A percentile compares a stretch with the other conserved stretches of the same genome.
These are phyloP conservation scores for Diceros bicornis DNA, from an alignment of 2,797 vertebrate genomes.

Conservation along the genomic window DNA sequence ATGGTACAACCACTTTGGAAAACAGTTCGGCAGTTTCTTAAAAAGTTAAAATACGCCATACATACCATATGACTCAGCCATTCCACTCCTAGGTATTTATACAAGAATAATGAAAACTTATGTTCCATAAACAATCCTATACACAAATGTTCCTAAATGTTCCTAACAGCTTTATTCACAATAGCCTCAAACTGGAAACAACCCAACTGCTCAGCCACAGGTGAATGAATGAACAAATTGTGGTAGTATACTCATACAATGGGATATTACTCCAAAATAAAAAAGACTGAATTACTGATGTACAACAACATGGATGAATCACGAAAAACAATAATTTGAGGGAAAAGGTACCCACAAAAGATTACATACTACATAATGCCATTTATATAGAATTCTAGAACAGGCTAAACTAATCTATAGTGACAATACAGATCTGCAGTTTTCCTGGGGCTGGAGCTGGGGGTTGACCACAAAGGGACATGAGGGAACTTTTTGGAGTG, in stretches of 20 bases:
- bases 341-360: neutral
- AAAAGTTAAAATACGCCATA: neutral
- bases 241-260: neutral
- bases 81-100: neutral
- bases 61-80: neutral
- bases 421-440: neutral
- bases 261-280: neutral
- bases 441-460: neutral
- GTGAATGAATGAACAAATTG: neutral
- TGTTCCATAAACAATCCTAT: neutral
- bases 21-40: neutral
- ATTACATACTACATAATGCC: neutral
- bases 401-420: neutral
- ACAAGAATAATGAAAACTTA: neutral
- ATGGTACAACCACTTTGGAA: neutral
- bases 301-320: neutral
- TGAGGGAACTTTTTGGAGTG: neutral
- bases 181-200: neutral
- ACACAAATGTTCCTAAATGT: neutral
- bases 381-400: constrained; percentile 19
- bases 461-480: neutral
- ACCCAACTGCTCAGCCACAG: neutral
- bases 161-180: constrained; percentile 22
- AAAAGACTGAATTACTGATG: neutral
- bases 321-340: neutral